These are phyloP conservation scores for Porites cylindrica DNA, from an alignment of 92 coral and sea anemone species.

Conservation along the genomic window DNA sequence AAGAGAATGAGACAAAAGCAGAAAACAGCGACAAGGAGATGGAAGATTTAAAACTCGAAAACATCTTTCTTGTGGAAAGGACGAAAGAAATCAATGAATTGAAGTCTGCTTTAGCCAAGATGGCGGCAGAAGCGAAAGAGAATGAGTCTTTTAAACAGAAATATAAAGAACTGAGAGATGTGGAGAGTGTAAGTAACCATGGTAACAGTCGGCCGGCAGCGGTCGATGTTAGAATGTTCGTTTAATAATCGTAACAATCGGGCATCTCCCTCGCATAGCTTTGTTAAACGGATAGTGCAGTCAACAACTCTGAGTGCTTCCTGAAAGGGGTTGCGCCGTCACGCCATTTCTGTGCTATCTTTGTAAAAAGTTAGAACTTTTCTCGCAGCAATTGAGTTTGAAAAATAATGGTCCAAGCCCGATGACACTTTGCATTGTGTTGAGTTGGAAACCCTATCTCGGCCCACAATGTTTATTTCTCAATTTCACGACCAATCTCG, in stretches of 20 bases:
- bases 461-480: too few relatives aligned
- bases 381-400: background rate
- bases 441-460: too few relatives aligned
- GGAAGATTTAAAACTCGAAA: conserved; percentile 72
- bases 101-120: conserved; percentile 53
- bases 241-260: too few relatives aligned
- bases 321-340: background rate
- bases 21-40: conserved; percentile 54
- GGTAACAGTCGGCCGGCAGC: too few relatives aligned
- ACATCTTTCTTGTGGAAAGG: conserved; percentile 68
- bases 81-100: conserved; percentile 72
- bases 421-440: too few relatives aligned
- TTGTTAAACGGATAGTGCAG: background rate
- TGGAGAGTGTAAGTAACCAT: conserved; percentile 74
- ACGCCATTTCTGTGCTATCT: background rate
- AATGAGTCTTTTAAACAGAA: conserved; percentile 69
- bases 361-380: too few relatives aligned
- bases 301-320: background rate
- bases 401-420: too few relatives aligned
- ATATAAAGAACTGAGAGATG: conserved; percentile 52
- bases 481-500: too few relatives aligned
- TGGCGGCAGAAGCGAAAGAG: conserved; percentile 71
- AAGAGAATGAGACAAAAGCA: conserved; percentile 9
- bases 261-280: too few relatives aligned
- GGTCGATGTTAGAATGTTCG: too few relatives aligned